A percentile compares a stretch with the other conserved stretches of the same genome.
Evolutionary conservation across 2,888 invertebrate species (phyloP).

Genomic region (Agrilus cyanescens): DNA sequence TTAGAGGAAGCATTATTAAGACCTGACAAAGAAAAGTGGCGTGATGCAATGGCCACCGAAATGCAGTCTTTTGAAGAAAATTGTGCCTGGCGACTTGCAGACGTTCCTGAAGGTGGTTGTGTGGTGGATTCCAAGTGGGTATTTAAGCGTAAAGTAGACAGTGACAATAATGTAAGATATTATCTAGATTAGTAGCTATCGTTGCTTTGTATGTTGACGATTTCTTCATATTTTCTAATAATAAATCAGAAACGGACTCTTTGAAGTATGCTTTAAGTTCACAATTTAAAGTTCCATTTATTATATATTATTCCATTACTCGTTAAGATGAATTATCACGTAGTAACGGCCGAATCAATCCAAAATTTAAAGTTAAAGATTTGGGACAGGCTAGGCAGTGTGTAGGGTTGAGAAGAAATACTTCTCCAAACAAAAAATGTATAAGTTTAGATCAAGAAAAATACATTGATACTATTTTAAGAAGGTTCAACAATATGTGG

Average conservation of each 20-base stretch:
- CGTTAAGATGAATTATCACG: too few species aligned
- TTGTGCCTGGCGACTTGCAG: conserved; percentile 18
- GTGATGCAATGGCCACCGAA: conserved; percentile 21
- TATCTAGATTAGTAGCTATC: conserved; percentile 1
- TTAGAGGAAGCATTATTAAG: conserved; percentile 18
- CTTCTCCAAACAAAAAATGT: conserved; percentile 4
- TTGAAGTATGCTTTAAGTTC: conserved; percentile 11
- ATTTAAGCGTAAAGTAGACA: conserved; percentile 18
- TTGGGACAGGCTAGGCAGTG: too few species aligned
- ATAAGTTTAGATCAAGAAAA: background rate
- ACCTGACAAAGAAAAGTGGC: conserved; percentile 15
- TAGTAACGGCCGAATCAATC: too few species aligned
- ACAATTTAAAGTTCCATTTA: too few species aligned
- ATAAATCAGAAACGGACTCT: background rate
- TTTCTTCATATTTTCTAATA: conserved; percentile 8
- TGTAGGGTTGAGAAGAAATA: conserved; percentile 15
- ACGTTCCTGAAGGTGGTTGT: conserved; percentile 13
- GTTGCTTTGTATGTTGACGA: conserved; percentile 5
- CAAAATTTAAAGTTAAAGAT: too few species aligned
- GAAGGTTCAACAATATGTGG: background rate
- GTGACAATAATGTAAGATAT: conserved; percentile 14
- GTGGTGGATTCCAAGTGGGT: conserved; percentile 23
- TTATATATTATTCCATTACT: too few species aligned
- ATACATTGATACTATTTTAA: background rate
- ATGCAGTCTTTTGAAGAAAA: conserved; percentile 19